These are phyloP conservation scores for Choristoneura rosaceana DNA, from an alignment of 2,888 invertebrate genomes.

Conservation along the genomic window DNA sequence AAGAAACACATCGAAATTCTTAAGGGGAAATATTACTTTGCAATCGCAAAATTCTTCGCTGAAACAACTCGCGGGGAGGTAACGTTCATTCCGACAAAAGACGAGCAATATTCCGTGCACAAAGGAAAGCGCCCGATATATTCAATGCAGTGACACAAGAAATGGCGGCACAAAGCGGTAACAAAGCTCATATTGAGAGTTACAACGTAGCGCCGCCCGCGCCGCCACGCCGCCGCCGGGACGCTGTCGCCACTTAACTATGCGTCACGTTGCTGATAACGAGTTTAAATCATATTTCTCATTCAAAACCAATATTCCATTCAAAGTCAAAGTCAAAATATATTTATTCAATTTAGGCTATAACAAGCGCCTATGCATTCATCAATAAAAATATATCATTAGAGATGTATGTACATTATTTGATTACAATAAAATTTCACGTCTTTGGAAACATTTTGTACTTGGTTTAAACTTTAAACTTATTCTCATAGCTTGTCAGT, in stretches of 20 bases:
- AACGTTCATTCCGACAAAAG: slow-evolving; percentile 84
- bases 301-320: too few species aligned
- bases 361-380: too few species aligned
- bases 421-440: too few species aligned
- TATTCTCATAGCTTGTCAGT: too few species aligned
- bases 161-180: slow-evolving; percentile 81
- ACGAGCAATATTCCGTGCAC: slow-evolving; percentile 84
- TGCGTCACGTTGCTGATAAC: not conserved
- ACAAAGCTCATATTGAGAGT: slow-evolving; percentile 84
- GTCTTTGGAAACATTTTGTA: too few species aligned
- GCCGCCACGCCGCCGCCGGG: slow-evolving; percentile 26
- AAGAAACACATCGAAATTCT: slow-evolving; percentile 84
- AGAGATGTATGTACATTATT: too few species aligned
- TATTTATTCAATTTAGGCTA: too few species aligned
- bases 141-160: slow-evolving; percentile 86
- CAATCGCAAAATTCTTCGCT: slow-evolving; percentile 83
- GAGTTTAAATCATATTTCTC: not conserved
- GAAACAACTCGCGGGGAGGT: slow-evolving; percentile 84
- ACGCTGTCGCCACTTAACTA: slow-evolving; percentile 18
- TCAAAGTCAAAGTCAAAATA: too few species aligned
- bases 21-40: slow-evolving; percentile 85
- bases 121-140: slow-evolving; percentile 84
- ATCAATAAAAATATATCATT: too few species aligned
- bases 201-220: slow-evolving; percentile 56
- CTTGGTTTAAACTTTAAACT: too few species aligned